Base-by-base conservation (phyloP, 2,797 vertebrate species). In the Cynopterus sphinx region DNA sequence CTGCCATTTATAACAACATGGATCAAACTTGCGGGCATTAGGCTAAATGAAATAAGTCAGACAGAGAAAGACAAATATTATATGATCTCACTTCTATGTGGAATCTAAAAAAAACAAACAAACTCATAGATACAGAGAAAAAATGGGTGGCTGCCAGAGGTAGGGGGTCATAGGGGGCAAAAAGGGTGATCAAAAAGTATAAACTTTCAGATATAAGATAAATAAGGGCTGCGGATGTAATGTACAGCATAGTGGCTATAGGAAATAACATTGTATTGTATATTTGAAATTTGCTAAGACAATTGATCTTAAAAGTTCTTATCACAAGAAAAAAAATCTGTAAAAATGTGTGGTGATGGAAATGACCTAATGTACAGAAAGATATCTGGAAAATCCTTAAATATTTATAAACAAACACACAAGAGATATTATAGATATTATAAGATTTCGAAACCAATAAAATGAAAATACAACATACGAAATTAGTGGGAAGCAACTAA, bases 391-490 rank as follows among this genome's bases (percentile, higher is more conserved):
- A 95, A 85, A 75, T 81, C 28, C 46, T 9, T 31, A 67, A 75
- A 88, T 75, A 95, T 65, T 87, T 68, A 49, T 41, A 90, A 92
- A 90, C 71, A 83, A 81, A 89, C 33, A 95, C 53, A 92, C 12
- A 39, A 9, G 77, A 57, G 36, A 46, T 49, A 49, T 49, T 49
- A 49, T 49, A 49, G 51, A 75, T 81, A 61, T 9, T 51, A 43
- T 41, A 90, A 77, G 33, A 84, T 55, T 77, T n/a, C 91, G 21
- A 93, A 90, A n/a, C 89, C 19, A 85, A 85, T 88, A 84, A 87
- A 95, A 94, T 94, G 70, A 84, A 96, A 93, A 73, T 33, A 61
- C 49, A 91, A 71, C 49, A 91, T 51, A 68, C 70, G 55, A 51
- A 78, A 94, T 65, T 67, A 70, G 10, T 61, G 73, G 39, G 33